phyloP scores from a whole-genome alignment of 2,888 invertebrate genomes.

The Thalpophila matura region DNA sequence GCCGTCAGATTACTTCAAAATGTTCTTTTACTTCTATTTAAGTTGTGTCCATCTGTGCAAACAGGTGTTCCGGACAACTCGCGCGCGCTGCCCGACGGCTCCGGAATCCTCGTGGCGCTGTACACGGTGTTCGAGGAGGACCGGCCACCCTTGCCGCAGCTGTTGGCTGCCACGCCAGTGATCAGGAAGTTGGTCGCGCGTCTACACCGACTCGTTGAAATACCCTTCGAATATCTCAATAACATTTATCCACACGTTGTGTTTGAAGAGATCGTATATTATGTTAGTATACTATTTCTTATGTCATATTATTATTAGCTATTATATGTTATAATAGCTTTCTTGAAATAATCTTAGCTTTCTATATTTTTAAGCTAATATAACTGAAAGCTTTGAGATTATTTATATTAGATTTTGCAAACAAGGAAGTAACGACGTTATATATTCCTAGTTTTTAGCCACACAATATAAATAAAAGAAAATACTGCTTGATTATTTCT shows the following conservation, averaged over 20 bases:
- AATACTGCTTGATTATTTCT: neutral
- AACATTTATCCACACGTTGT: slow-evolving; percentile 92
- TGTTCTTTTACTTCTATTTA: too few relatives aligned
- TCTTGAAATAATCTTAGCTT: too few relatives aligned
- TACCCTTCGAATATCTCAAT: slow-evolving; percentile 92
- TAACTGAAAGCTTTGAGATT: too few relatives aligned
- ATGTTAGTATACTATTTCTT: slow-evolving; percentile 81
- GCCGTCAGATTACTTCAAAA: neutral
- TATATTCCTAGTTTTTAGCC: too few relatives aligned
- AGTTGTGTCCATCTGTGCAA: slow-evolving; percentile 26
- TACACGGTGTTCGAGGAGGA: slow-evolving; percentile 89
- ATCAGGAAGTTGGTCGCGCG: slow-evolving; percentile 92
- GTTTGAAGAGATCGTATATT: slow-evolving; percentile 91
- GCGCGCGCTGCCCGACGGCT: slow-evolving; percentile 89
- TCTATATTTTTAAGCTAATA: too few relatives aligned
- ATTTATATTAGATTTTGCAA: too few relatives aligned
- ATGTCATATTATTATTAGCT: neutral
- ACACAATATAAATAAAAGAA: too few relatives aligned
- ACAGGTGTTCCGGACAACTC: slow-evolving; percentile 92
- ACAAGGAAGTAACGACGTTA: too few relatives aligned
- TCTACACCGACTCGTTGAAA: slow-evolving; percentile 90
- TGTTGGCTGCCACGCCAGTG: slow-evolving; percentile 91
- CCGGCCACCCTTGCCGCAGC: slow-evolving; percentile 89
- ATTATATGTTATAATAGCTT: too few relatives aligned
- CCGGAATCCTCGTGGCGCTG: slow-evolving; percentile 93